Conservation (phyloP, 2,888 invertebrate species). For the Tineola bisselliella region DNA sequence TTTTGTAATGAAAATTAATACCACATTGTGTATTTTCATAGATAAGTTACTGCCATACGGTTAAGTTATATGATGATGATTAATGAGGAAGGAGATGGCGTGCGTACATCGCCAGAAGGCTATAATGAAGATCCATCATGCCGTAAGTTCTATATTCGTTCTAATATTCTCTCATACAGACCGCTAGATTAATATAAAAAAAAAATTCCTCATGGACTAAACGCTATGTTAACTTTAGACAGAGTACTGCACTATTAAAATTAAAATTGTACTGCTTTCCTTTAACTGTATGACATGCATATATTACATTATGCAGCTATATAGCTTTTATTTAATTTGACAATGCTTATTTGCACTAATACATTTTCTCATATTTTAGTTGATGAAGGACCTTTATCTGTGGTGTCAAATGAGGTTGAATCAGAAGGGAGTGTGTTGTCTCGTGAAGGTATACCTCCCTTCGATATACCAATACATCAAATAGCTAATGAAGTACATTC, state of each 20-base stretch:
- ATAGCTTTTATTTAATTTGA: background rate
- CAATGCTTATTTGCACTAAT: background rate
- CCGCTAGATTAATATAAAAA: too few relatives aligned
- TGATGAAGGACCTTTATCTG: slow-evolving; percentile 25
- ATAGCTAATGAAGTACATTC: background rate
- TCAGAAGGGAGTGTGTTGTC: slow-evolving; percentile 51
- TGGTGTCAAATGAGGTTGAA: slow-evolving; percentile 60
- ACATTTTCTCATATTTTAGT: background rate
- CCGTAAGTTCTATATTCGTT: background rate
- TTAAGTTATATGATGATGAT: background rate
- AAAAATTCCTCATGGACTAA: background rate
- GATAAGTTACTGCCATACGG: background rate
- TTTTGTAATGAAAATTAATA: background rate
- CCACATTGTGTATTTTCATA: background rate
- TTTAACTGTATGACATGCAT: too few relatives aligned
- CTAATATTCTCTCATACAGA: background rate
- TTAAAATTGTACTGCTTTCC: background rate
- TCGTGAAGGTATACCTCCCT: slow-evolving; percentile 26
- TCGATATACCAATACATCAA: slow-evolving; percentile 27
- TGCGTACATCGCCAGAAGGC: background rate
- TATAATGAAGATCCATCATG: background rate
- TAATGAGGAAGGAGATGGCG: background rate
- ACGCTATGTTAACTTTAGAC: background rate
- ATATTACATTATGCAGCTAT: background rate
- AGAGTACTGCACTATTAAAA: too few relatives aligned